Base-by-base conservation (phyloP, 1,140 invertebrate genomes). In the Caerostris extrusa region DNA sequence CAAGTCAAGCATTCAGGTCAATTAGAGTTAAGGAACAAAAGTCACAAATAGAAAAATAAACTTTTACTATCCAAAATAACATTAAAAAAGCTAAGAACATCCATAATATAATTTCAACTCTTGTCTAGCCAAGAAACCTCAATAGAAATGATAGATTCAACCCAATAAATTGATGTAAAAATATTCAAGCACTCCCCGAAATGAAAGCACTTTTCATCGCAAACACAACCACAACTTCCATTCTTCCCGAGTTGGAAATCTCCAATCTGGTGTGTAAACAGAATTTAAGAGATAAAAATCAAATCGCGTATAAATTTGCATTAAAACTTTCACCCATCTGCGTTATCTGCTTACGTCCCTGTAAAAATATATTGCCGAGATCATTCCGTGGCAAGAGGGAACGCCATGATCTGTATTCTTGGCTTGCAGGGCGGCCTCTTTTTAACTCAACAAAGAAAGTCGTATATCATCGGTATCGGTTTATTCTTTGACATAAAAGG, bases 391-490 rank as follows among this genome's bases (percentile, higher is more conserved):
- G 61, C 12, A 17, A 81, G 71, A 19, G 34, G 19, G 19, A 19
- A 81, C 34, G n/a, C n/a, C n/a, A 81, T 10, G 71, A 81, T 81
- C 71, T 19, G 71, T 34, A 14, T 58, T 58, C 82, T 83, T 19
- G 56, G 34, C 71, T 77, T 77, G 34, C 50, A 77, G 34, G 71
- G 10, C 7, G 17, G 34, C 71, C 71, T 77, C 82, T 57, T 57
- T 17, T 64, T 58, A 83, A 83, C 82, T 83, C 82, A 56, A 83
- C 82, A 83, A 83, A 83, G 55, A 34, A 83, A 57, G 55, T 56
- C 82, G n/a, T 83, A 83, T 57, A 83, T 83, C 82, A 83, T 83
- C 82, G 82, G 34, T 83, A 83, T 83, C 82, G 82, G 82, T 57
- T 83, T 83, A 83, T 58, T 83, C 82, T 58, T 58, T 83, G 82